phyloP scores from a whole-genome alignment of 2,797 vertebrate genomes.

The Dromococcyx pavoninus region DNA sequence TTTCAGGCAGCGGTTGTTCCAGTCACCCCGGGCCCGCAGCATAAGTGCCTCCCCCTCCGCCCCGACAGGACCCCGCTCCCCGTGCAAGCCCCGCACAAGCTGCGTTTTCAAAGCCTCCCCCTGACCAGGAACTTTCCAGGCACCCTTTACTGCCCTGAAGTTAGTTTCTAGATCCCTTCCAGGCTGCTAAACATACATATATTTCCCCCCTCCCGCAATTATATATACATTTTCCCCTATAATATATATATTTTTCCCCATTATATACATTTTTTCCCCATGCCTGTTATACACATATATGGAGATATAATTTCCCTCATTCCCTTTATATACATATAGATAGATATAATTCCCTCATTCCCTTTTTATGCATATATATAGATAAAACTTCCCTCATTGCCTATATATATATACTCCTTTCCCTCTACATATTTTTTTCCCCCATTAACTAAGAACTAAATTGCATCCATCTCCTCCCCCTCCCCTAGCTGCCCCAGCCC shows the following conservation, averaged over 20 bases:
- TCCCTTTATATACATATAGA: background rate
- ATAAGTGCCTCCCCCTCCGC: too few species aligned
- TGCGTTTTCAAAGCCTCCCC: background rate
- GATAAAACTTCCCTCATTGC: background rate
- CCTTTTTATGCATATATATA: background rate
- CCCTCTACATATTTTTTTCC: too few species aligned
- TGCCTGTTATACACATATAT: too few species aligned
- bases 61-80: background rate
- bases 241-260: too few species aligned
- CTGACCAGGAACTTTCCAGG: background rate
- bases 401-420: too few species aligned
- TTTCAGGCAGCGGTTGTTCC: constrained; percentile 77
- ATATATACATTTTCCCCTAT: too few species aligned
- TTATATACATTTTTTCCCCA: too few species aligned
- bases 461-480: accelerated
- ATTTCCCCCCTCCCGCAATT: too few species aligned
- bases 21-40: constrained; percentile 74
- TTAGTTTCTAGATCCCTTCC: background rate
- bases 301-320: background rate
- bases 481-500: background rate
- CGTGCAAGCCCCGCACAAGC: background rate
- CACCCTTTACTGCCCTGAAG: background rate
- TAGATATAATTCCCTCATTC: background rate
- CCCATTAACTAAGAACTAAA: background rate
- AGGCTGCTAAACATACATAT: background rate